phyloP scores from a whole-genome alignment of 2,113 vertebrate genomes.

The Melanotaenia duboulayi region DNA sequence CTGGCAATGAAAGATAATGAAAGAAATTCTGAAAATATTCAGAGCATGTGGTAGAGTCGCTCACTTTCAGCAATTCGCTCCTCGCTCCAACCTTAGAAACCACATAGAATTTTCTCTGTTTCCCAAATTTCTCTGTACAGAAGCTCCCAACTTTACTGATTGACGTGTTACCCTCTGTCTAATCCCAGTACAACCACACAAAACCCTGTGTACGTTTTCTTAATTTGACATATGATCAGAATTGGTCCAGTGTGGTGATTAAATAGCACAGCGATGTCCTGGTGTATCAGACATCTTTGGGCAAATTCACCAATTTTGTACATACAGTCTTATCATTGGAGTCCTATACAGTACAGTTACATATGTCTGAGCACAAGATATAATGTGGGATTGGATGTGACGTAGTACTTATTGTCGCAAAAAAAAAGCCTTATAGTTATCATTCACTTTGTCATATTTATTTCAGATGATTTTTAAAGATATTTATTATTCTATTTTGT shows the following conservation, averaged over 20 bases:
- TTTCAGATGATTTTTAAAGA: slow-evolving; percentile 73
- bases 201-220: slow-evolving; percentile 46
- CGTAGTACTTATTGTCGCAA: slow-evolving; percentile 75
- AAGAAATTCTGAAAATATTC: slow-evolving; percentile 20
- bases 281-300: slow-evolving; percentile 40
- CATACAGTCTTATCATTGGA: slow-evolving; percentile 70
- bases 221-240: slow-evolving; percentile 63
- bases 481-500: slow-evolving; percentile 81
- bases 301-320: slow-evolving; percentile 67
- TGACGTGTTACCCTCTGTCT: slow-evolving; percentile 22
- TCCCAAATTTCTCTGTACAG: slow-evolving; percentile 51
- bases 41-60: slow-evolving; percentile 25
- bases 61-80: slow-evolving; percentile 31
- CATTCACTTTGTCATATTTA: slow-evolving; percentile 77
- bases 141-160: slow-evolving; percentile 43
- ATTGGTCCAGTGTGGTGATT: slow-evolving; percentile 58
- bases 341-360: slow-evolving; percentile 72
- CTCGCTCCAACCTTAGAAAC: slow-evolving; percentile 10
- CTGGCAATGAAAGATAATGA: slow-evolving; percentile 27
- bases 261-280: slow-evolving; percentile 66
- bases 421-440: slow-evolving; percentile 83
- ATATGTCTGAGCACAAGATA: slow-evolving; percentile 79
- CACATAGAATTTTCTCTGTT: slow-evolving; percentile 26
- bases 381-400: slow-evolving; percentile 76
- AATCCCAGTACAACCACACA: slow-evolving; percentile 51